These are phyloP conservation scores for Drosophila funebris DNA, from an alignment of 1,140 invertebrate species.

Conservation along the genomic window DNA sequence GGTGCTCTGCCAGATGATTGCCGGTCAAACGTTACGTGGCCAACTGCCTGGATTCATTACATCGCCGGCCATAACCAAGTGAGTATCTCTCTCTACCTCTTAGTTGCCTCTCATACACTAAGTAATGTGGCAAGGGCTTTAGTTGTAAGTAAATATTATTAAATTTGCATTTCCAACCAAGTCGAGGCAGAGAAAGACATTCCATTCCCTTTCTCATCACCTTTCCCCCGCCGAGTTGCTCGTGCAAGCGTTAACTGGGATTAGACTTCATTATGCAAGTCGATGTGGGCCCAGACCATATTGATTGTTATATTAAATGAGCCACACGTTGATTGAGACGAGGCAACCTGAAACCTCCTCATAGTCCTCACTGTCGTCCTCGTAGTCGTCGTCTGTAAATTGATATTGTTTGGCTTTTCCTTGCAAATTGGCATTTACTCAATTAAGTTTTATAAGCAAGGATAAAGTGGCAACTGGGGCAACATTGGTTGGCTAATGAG, in stretches of 20 bases:
- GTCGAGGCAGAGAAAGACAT: conserved; percentile 33
- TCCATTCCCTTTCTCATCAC: conserved; percentile 16
- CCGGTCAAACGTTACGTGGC: conserved; percentile 85
- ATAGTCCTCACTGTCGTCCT: conserved; percentile 1
- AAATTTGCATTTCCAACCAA: conserved; percentile 71
- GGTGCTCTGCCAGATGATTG: conserved; percentile 90
- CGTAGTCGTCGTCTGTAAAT: conserved; percentile 49
- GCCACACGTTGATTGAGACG: conserved; percentile 53
- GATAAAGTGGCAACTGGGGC: conserved; percentile 28
- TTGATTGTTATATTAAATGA: conserved; percentile 77
- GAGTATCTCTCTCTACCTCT: conserved; percentile 74
- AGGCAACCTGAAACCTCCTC: background rate
- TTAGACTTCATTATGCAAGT: conserved; percentile 75
- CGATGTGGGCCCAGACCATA: conserved; percentile 50
- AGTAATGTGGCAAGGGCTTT: conserved; percentile 46
- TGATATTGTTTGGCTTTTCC: conserved; percentile 69
- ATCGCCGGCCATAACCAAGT: conserved; percentile 88
- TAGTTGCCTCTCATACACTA: background rate
- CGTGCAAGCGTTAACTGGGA: conserved; percentile 65
- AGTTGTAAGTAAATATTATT: conserved; percentile 72
- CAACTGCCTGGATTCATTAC: conserved; percentile 86
- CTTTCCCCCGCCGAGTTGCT: background rate
- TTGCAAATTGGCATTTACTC: conserved; percentile 66
- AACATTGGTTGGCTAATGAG: conserved; percentile 35
- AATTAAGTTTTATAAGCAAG: conserved; percentile 72